Conservation (phyloP, 2,113 vertebrate species). For the Chiloscyllium plagiosum region DNA sequence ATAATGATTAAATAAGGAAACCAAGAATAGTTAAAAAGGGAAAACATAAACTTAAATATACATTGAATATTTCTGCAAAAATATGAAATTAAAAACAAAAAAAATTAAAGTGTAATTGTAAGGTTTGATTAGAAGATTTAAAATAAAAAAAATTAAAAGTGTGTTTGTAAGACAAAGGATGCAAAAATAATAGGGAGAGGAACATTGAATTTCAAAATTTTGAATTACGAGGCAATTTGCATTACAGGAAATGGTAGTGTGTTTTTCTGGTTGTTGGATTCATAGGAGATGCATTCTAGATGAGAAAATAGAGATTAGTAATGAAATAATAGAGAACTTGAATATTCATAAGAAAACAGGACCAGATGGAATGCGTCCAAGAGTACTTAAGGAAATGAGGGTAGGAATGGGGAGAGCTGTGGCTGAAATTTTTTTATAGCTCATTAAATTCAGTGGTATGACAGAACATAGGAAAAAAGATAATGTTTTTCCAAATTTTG, state of each 20-base stretch:
- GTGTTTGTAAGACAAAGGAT: background rate
- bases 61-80: background rate
- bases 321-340: slow-evolving; percentile 22
- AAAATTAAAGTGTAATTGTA: background rate
- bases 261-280: background rate
- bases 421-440: slow-evolving; percentile 35
- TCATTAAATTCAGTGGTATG: slow-evolving; percentile 26
- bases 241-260: background rate
- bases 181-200: background rate
- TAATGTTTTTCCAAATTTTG: slow-evolving; percentile 18
- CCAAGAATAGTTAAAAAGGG: background rate
- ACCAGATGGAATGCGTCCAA: slow-evolving; percentile 36
- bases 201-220: background rate
- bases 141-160: background rate
- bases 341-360: slow-evolving; percentile 37
- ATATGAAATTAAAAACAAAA: background rate
- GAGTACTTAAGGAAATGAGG: slow-evolving; percentile 37
- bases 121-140: background rate
- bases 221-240: slow-evolving; percentile 2
- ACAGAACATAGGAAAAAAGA: slow-evolving; percentile 29
- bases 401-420: slow-evolving; percentile 31
- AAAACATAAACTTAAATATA: background rate
- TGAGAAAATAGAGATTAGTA: slow-evolving; percentile 31
- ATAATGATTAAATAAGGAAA: background rate
- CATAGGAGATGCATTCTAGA: background rate